A percentile compares a stretch with the other conserved stretches of the same genome.
Conservation (phyloP, 2,113 vertebrate species). For the Archilochus colubris region DNA sequence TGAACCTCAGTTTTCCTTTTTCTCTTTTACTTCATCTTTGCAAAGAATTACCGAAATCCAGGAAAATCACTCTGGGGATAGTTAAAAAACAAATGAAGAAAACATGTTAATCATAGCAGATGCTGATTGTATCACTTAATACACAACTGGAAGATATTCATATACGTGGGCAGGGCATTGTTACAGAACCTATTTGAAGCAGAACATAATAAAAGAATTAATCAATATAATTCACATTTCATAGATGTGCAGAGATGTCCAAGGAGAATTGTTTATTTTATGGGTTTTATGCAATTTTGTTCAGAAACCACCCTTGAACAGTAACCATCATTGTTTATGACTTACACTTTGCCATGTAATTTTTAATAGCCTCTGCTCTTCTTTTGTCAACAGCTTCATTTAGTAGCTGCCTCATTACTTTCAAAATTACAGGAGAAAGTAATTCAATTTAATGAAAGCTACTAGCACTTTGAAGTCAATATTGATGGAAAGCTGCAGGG, state of each 20-base stretch:
- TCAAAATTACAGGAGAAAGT: conserved; percentile 29
- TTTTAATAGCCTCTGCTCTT: conserved; percentile 18
- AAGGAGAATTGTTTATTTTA: neutral
- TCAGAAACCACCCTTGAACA: neutral
- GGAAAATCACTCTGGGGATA: neutral
- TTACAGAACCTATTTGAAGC: neutral
- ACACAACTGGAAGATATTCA: neutral
- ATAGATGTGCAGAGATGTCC: neutral
- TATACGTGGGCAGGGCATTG: neutral
- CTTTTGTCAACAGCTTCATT: conserved; percentile 47
- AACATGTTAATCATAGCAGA: neutral
- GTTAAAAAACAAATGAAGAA: neutral
- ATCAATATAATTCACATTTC: neutral
- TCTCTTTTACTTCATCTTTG: neutral
- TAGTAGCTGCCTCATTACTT: conserved; percentile 45
- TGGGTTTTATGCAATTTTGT: neutral
- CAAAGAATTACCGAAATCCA: neutral
- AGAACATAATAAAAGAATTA: neutral
- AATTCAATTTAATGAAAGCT: conserved; percentile 38
- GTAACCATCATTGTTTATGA: neutral
- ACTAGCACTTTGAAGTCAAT: conserved; percentile 35
- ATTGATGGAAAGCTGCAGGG: conserved; percentile 40
- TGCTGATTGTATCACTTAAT: neutral
- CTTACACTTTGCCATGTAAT: neutral
- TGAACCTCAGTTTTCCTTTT: neutral